phyloP scores from a whole-genome alignment of 2,797 vertebrate species.

The Furcifer pardalis region DNA sequence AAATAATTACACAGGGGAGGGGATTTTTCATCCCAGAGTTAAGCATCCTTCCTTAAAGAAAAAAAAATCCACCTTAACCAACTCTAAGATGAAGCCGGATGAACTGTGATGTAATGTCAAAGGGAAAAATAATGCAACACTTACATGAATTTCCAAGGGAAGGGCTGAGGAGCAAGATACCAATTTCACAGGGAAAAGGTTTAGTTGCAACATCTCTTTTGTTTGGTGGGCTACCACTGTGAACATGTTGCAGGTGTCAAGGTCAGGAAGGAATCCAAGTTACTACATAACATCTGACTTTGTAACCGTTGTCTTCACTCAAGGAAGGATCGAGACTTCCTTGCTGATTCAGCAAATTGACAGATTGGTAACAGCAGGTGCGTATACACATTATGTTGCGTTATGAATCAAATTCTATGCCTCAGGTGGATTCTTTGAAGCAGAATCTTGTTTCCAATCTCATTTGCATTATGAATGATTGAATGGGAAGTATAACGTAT shows the following conservation, averaged over 20 bases:
- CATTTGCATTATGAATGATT: no score
- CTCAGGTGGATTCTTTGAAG: neutral
- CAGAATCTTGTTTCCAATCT: no score
- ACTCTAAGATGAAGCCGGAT: neutral
- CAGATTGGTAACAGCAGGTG: neutral
- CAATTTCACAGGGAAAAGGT: neutral
- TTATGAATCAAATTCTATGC: neutral
- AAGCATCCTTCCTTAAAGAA: neutral
- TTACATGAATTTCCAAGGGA: neutral
- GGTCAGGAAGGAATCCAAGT: accelerated
- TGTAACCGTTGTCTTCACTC: neutral
- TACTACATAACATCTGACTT: neutral
- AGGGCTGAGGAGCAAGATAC: neutral
- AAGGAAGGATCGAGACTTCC: neutral
- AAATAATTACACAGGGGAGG: neutral
- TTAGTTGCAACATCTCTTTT: neutral
- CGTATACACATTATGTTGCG: neutral
- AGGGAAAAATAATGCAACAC: accelerated
- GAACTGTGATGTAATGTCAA: accelerated
- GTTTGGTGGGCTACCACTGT: neutral
- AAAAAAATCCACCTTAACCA: neutral
- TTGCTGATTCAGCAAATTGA: neutral
- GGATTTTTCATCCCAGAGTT: neutral
- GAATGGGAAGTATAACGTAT: no score
- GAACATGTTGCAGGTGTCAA: accelerated